Evolutionary conservation across 1,140 invertebrate species (phyloP), one percentile per base, ranked within the genome.

Genomic region (Nomia melanderi): DNA sequence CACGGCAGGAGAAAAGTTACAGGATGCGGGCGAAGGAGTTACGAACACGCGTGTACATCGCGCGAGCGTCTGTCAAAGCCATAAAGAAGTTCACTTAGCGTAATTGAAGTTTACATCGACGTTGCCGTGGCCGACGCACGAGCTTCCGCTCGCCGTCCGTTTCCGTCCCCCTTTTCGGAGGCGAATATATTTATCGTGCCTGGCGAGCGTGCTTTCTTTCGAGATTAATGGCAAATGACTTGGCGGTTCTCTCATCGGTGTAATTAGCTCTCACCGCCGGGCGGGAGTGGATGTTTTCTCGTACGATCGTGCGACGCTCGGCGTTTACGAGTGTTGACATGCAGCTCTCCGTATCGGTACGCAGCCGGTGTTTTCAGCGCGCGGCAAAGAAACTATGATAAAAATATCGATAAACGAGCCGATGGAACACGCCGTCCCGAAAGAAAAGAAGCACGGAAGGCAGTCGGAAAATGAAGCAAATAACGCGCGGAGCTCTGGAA

Each of bases 401-500:
- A n/a, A 64, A 27, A 4, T 8, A 41, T 25, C 53, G 53, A 59
- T 23, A 27, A 59, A 67, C 36, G 17, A 44, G n/a, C 7, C 17
- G 64, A 7, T 27, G 41, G 63, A 31, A 12, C 64, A 50, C 9
- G 53, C 36, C 14, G 31, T 1, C 14, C 7, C 47, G 53, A 36
- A 65, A 78, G 25, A 41, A n/a, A n/a, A n/a, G n/a, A n/a, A n/a
- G n/a, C n/a, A n/a, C n/a, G n/a, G n/a, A n/a, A 25, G 17, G 7
- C 25, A 25, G 1, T 7, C 2, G 2, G 2, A 23, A 77, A 33
- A 53, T 31, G 63, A 36, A 78, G 11, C 1, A 73, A 63, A 60
- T 27, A 27, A 44, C 14, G 27, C 67, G 17, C 56, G 76, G 76
- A 78, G 65, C 69, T 73, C 31, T 27, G 77, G 54, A 59, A 78